Conservation (phyloP, 2,888 invertebrate species). For the Helobdella robusta region DNA sequence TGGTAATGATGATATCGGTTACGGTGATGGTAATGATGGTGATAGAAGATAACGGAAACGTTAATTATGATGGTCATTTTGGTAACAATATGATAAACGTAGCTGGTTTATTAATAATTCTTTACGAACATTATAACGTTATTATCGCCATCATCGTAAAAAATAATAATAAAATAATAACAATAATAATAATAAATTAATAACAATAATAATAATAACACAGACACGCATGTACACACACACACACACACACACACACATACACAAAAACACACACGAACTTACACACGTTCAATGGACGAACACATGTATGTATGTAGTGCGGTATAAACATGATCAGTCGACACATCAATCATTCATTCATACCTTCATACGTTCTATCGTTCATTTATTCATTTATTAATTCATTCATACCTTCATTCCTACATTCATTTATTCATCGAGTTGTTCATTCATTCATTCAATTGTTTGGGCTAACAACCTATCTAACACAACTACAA, state of each 20-base stretch:
- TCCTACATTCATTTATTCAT: neutral
- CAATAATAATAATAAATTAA: neutral
- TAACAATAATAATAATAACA: neutral
- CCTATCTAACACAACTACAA: no score
- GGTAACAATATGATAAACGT: no score
- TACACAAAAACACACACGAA: neutral
- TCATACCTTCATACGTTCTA: neutral
- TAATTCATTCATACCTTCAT: neutral
- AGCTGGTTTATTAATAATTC: no score
- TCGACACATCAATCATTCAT: no score
- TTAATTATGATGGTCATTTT: neutral
- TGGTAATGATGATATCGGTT: neutral
- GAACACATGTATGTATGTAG: no score
- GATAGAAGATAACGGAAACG: neutral
- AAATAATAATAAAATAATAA: no score
- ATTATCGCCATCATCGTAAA: no score
- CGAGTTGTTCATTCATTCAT: neutral
- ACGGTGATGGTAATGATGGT: neutral
- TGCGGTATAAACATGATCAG: no score
- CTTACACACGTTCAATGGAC: neutral
- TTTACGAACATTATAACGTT: no score
- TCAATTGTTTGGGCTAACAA: no score
- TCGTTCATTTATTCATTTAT: neutral
- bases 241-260: slow-evolving; percentile 3
- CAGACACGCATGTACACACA: neutral